phyloP scores from a whole-genome alignment of 1,140 invertebrate species.

The Sarcophaga peregrina region DNA sequence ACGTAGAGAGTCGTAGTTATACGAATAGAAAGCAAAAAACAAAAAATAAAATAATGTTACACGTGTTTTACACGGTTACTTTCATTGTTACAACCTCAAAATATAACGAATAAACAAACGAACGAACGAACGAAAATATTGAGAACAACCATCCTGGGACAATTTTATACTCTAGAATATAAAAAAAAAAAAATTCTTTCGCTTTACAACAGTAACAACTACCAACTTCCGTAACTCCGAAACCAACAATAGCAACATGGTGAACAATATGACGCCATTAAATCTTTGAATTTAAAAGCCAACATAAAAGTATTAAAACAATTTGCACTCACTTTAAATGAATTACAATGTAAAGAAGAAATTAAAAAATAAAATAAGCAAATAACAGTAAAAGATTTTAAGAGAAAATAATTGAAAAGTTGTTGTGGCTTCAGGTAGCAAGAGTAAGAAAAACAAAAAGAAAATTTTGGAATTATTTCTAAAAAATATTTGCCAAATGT shows the following conservation, averaged over 20 bases:
- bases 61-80: conserved; percentile 38
- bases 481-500: too few species aligned
- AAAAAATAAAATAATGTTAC: neutral
- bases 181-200: neutral
- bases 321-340: conserved; percentile 63
- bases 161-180: neutral
- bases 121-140: neutral
- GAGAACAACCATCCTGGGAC: neutral
- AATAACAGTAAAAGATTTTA: too few species aligned
- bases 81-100: conserved; percentile 28
- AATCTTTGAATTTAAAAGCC: conserved; percentile 30
- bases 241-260: conserved; percentile 42
- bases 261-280: conserved; percentile 45
- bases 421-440: too few species aligned
- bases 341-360: too few species aligned
- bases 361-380: neutral
- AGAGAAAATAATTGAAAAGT: too few species aligned
- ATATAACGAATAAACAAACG: neutral
- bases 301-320: conserved; percentile 63
- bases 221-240: neutral
- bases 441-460: too few species aligned
- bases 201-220: conserved; percentile 25
- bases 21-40: neutral
- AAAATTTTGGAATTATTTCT: too few species aligned
- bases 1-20: neutral